Evolutionary conservation across 30 jellyfish, hydroid and myxozoan genomes (phyloP).

Genomic region (Pelagia noctiluca): DNA sequence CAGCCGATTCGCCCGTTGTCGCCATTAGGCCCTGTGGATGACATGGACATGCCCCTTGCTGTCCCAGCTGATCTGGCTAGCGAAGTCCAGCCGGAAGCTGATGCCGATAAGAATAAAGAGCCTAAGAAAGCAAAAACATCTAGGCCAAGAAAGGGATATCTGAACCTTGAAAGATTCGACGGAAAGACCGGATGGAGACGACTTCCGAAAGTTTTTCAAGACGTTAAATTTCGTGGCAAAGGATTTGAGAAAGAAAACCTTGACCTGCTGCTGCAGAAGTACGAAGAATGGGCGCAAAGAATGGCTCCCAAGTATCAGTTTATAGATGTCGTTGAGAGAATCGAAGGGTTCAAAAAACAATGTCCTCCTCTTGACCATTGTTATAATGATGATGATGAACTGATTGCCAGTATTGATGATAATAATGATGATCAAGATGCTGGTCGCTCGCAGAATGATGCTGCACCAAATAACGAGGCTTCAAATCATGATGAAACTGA

Average conservation of each 20-base stretch:
- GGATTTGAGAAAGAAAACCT: constrained; percentile 57
- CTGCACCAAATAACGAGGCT: not conserved
- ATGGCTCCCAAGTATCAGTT: constrained; percentile 50
- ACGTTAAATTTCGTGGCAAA: constrained; percentile 40
- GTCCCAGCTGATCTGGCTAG: no score
- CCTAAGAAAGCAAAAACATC: constrained; percentile 27
- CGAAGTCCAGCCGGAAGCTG: not conserved
- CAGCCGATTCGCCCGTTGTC: constrained; percentile 63
- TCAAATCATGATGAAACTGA: no score
- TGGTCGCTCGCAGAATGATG: not conserved
- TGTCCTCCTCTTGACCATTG: constrained; percentile 1
- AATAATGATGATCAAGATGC: not conserved
- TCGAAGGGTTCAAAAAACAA: constrained; percentile 31
- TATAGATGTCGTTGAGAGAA: constrained; percentile 47
- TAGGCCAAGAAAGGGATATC: constrained; percentile 11
- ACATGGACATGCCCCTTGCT: constrained; percentile 38
- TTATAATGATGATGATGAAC: constrained; percentile 15
- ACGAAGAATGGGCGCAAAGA: constrained; percentile 59
- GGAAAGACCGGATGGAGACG: constrained; percentile 38
- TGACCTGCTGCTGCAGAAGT: constrained; percentile 19
- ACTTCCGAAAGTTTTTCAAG: constrained; percentile 31
- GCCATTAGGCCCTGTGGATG: constrained; percentile 40
- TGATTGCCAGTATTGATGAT: not conserved
- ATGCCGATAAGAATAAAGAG: not conserved
- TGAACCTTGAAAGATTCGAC: constrained; percentile 28